These are phyloP conservation scores for Egretta garzetta DNA, from an alignment of 2,113 vertebrate genomes.

Conservation along the genomic window DNA sequence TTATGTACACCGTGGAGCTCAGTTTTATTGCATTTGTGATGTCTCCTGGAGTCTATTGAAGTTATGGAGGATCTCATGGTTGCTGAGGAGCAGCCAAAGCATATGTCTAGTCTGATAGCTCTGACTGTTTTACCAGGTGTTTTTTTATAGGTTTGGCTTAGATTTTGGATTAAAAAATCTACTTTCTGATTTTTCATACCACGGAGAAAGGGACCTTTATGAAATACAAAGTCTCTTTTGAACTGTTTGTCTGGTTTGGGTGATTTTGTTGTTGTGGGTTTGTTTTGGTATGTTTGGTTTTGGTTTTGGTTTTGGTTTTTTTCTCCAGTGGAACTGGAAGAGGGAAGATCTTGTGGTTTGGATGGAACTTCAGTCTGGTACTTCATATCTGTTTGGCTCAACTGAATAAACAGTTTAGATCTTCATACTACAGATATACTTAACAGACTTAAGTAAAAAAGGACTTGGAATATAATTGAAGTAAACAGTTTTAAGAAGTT, in stretches of 20 bases:
- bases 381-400: background rate
- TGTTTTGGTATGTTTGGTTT: background rate
- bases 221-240: background rate
- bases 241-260: background rate
- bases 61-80: background rate
- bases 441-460: background rate
- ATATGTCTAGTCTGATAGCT: background rate
- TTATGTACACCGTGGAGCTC: background rate
- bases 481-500: background rate
- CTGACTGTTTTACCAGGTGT: background rate
- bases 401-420: background rate
- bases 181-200: background rate
- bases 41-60: background rate
- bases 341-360: background rate
- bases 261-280: background rate
- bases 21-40: background rate
- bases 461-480: background rate
- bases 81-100: background rate
- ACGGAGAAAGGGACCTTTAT: background rate
- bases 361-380: background rate
- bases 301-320: background rate
- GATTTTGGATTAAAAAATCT: background rate
- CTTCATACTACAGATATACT: background rate
- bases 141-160: background rate
- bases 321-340: background rate